A percentile compares a stretch with the other conserved stretches of the same genome.
These are phyloP conservation scores for Cochlearius cochlearius DNA, from an alignment of 2,113 vertebrate species.

Conservation along the genomic window DNA sequence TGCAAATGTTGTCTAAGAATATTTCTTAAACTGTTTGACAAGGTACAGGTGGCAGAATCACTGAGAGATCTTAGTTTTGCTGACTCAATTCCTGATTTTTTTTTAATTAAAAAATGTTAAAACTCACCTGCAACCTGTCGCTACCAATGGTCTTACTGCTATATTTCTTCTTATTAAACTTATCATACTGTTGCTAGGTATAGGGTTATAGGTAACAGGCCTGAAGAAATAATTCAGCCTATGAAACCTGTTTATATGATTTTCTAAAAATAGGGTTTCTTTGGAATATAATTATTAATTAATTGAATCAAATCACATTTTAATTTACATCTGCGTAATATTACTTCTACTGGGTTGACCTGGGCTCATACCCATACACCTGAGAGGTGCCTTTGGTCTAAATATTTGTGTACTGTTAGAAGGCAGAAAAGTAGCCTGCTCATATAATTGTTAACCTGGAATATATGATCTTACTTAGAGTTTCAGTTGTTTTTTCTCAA, in stretches of 20 bases:
- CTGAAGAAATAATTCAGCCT: neutral
- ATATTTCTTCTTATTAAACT: neutral
- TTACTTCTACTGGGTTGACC: neutral
- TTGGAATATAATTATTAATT: neutral
- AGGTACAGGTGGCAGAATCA: neutral
- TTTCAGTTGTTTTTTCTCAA: neutral
- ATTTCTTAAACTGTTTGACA: neutral
- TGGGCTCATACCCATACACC: neutral
- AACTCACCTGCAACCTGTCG: neutral
- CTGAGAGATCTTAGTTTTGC: neutral
- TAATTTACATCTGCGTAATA: neutral
- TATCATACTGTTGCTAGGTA: neutral
- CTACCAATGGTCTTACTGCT: neutral
- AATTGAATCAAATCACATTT: neutral
- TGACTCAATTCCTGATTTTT: neutral
- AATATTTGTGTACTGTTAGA: neutral
- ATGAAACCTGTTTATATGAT: neutral
- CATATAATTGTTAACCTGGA: neutral
- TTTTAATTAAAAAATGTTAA: neutral
- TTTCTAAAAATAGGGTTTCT: neutral
- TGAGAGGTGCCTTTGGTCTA: neutral
- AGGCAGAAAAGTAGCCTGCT: neutral
- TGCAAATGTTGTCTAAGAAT: neutral
- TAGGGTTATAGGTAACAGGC: neutral
- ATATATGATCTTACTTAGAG: neutral